Evolutionary conservation across 2,888 invertebrate species (phyloP).

Genomic region (Celastrina argiolus): DNA sequence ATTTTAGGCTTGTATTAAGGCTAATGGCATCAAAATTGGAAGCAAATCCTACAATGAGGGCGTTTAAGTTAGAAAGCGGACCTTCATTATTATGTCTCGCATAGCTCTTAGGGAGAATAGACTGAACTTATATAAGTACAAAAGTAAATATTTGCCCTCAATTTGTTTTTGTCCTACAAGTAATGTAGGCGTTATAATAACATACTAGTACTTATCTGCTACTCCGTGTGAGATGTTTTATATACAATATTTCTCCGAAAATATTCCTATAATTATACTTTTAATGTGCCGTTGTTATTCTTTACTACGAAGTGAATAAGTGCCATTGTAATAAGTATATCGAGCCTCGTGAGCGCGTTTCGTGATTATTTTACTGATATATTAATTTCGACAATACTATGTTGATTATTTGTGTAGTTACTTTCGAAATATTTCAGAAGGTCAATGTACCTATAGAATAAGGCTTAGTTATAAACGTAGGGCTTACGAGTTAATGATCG

Average conservation of each 20-base stretch:
- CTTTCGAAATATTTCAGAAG: too few species aligned
- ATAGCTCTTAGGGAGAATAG: slow-evolving; percentile 5
- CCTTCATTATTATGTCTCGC: background rate
- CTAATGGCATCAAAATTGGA: slow-evolving; percentile 16
- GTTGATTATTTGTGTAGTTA: too few species aligned
- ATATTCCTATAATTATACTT: too few species aligned
- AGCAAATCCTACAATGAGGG: slow-evolving; percentile 2
- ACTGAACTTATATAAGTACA: background rate
- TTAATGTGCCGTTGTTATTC: too few species aligned
- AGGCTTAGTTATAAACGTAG: background rate
- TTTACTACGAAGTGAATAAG: too few species aligned
- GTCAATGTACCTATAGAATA: background rate
- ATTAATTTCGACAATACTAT: too few species aligned
- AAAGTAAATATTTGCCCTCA: slow-evolving; percentile 7
- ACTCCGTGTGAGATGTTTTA: background rate
- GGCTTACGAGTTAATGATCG: background rate
- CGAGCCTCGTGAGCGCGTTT: too few species aligned
- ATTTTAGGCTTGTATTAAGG: background rate
- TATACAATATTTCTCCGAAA: too few species aligned
- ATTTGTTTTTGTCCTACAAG: slow-evolving; percentile 1
- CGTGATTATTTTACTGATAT: too few species aligned
- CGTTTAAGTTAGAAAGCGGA: background rate
- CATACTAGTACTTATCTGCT: too few species aligned
- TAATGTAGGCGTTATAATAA: background rate
- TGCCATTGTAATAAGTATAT: too few species aligned